Evolutionary conservation across 2,113 vertebrate genomes (phyloP).

Genomic region (Tenrec ecaudatus): DNA sequence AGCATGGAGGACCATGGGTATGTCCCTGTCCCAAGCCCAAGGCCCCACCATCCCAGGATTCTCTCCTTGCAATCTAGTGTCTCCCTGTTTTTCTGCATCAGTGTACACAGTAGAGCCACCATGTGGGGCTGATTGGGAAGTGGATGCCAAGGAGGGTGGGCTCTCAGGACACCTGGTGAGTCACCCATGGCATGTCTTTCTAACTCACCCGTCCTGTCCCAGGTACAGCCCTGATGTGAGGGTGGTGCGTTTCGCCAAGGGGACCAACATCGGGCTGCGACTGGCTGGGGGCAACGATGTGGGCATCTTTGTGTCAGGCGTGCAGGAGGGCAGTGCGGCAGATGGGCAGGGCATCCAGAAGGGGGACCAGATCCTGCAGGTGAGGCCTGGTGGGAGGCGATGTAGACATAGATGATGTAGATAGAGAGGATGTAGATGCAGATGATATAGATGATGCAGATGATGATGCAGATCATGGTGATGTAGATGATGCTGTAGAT

Average conservation of each 20-base stretch:
- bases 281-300: constrained; percentile 95
- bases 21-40: background rate
- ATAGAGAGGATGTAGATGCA: too few species aligned
- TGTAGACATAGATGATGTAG: too few species aligned
- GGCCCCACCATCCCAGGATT: rapidly evolving
- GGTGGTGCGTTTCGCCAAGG: constrained; percentile 91
- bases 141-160: background rate
- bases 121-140: background rate
- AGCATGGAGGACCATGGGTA: constrained; percentile 66
- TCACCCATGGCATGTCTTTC: rapidly evolving
- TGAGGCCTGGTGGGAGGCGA: constrained; percentile 65
- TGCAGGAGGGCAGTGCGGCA: constrained; percentile 94
- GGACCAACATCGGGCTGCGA: constrained; percentile 91
- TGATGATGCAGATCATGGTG: too few species aligned
- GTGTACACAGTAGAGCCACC: too few species aligned
- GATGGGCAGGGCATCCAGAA: constrained; percentile 91
- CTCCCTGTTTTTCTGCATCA: too few species aligned
- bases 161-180: too few species aligned
- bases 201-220: background rate
- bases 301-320: constrained; percentile 95
- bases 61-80: background rate
- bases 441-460: too few species aligned
- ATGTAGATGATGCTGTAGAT: too few species aligned
- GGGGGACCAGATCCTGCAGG: constrained; percentile 97
- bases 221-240: constrained; percentile 92